phyloP scores from a whole-genome alignment of 2,113 vertebrate genomes.

The Mobula birostris region DNA sequence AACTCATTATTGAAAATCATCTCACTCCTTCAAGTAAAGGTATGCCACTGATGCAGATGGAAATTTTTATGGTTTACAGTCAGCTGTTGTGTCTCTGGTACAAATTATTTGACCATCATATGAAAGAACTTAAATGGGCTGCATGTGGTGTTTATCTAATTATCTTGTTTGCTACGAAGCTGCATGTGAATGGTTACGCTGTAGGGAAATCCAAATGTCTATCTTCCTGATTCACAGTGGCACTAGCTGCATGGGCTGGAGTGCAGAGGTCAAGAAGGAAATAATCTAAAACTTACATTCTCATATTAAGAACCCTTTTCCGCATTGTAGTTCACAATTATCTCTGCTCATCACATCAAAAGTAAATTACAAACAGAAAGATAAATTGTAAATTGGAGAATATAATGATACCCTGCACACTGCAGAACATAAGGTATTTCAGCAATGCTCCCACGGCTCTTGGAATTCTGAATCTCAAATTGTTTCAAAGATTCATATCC shows the following conservation, averaged over 20 bases:
- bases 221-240: not conserved
- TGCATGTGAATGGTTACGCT: not conserved
- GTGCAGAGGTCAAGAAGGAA: not conserved
- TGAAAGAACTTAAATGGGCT: not conserved
- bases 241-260: not conserved
- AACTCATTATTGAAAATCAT: not conserved
- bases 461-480: not conserved
- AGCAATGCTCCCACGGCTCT: not conserved
- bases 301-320: not conserved
- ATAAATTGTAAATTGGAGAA: not conserved
- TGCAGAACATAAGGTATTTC: not conserved
- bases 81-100: not conserved
- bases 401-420: not conserved
- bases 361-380: not conserved
- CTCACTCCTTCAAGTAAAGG: not conserved
- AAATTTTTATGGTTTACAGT: not conserved
- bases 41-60: not conserved
- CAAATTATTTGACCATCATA: not conserved
- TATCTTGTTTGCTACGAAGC: too few species aligned
- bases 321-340: not conserved
- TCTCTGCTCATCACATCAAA: not conserved
- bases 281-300: not conserved
- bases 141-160: not conserved
- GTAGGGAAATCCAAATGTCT: not conserved
- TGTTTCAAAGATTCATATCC: not conserved